Conservation (phyloP, 2,113 vertebrate genomes). For the Triplophysa tibetana region DNA sequence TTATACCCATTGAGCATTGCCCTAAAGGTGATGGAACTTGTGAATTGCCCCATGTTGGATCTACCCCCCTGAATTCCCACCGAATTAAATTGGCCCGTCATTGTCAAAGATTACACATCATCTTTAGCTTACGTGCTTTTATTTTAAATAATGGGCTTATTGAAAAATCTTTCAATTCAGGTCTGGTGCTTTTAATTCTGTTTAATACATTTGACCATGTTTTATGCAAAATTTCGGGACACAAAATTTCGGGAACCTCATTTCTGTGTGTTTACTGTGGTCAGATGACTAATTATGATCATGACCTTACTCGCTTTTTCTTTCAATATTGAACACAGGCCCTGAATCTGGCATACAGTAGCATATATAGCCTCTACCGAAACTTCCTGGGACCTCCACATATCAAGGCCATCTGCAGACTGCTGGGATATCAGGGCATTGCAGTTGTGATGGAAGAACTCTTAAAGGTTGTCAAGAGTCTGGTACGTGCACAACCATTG, state of each 20-base stretch:
- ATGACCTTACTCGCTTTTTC: neutral
- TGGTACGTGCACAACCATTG: slow-evolving; percentile 70
- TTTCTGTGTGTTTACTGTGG: neutral
- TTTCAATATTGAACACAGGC: slow-evolving; percentile 64
- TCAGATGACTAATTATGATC: neutral
- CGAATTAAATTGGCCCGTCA: neutral
- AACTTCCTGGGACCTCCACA: slow-evolving; percentile 87
- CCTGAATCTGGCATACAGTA: slow-evolving; percentile 86
- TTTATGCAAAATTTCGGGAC: neutral
- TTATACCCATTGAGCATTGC: no score
- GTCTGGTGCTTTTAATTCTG: neutral
- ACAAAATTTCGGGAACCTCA: neutral
- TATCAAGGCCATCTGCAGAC: slow-evolving; percentile 85
- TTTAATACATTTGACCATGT: neutral
- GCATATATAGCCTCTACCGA: slow-evolving; percentile 84
- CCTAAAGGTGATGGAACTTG: neutral
- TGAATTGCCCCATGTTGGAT: neutral
- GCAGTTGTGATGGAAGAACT: slow-evolving; percentile 90
- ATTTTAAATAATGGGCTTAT: neutral
- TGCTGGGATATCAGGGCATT: slow-evolving; percentile 87
- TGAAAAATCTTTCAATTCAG: neutral
- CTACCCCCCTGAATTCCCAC: no score
- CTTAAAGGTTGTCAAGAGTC: slow-evolving; percentile 88
- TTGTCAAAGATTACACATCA: neutral
- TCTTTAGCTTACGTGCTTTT: neutral